Conservation (phyloP, 2,797 vertebrate species). For the Apogon hyalosoma region DNA sequence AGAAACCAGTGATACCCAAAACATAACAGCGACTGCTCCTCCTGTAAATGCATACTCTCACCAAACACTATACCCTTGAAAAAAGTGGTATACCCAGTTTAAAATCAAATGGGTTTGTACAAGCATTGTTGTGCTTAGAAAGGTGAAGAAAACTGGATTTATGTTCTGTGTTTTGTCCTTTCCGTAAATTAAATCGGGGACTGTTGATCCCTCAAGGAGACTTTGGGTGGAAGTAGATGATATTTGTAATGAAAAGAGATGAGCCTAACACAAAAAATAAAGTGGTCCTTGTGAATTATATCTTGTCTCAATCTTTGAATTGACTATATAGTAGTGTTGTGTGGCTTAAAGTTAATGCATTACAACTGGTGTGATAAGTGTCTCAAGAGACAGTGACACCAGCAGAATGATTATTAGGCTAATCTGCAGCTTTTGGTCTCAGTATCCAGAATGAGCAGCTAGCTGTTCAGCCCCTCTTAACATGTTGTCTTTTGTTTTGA, state of each 20-base stretch:
- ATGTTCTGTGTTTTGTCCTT: constrained; percentile 58
- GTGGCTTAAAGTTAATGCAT: background rate
- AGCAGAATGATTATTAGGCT: background rate
- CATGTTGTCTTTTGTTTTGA: background rate
- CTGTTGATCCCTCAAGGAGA: constrained; percentile 38
- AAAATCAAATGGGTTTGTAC: constrained; percentile 36
- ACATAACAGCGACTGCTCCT: constrained; percentile 21
- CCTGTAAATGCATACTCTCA: constrained; percentile 28
- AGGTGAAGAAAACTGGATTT: constrained; percentile 55
- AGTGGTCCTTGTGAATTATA: constrained; percentile 72
- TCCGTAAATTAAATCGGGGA: constrained; percentile 46
- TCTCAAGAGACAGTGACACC: background rate
- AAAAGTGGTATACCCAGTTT: constrained; percentile 14
- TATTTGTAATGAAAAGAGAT: constrained; percentile 66
- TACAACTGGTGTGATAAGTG: background rate
- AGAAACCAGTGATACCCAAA: constrained; percentile 10
- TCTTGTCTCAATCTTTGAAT: constrained; percentile 55
- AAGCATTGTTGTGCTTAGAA: constrained; percentile 39
- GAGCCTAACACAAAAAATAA: constrained; percentile 67
- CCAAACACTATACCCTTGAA: constrained; percentile 36
- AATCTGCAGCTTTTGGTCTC: no score
- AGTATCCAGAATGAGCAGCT: background rate
- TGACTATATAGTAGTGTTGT: background rate
- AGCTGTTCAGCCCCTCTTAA: background rate
- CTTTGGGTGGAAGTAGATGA: constrained; percentile 52